Evolutionary conservation across 1,140 invertebrate genomes (phyloP).

Genomic region (Solenopsis fugax): DNA sequence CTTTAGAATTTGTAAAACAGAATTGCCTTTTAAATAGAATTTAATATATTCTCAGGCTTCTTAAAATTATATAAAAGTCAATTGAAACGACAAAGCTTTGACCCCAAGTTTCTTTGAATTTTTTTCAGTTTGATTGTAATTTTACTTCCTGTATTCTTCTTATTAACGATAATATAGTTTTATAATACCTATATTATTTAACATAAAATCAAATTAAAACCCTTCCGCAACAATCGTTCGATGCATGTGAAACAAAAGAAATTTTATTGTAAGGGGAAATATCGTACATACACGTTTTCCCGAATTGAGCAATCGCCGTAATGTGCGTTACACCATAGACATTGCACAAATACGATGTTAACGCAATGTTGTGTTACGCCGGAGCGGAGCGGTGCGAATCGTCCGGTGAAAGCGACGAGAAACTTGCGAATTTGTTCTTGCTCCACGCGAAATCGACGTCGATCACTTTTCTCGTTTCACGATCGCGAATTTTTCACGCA

Average conservation of each 20-base stretch:
- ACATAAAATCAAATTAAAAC: not conserved
- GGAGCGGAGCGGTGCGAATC: conserved; percentile 44
- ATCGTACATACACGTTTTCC: conserved; percentile 21
- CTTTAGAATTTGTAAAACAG: conserved; percentile 13
- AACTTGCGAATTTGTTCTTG: conserved; percentile 18
- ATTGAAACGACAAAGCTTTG: not conserved
- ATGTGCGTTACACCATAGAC: conserved; percentile 62
- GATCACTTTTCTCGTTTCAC: not conserved
- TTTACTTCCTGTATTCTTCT: not conserved
- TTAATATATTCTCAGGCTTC: not conserved
- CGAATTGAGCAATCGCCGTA: conserved; percentile 59
- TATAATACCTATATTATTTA: conserved; percentile 6
- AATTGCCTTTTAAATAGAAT: not conserved
- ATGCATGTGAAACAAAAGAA: conserved; percentile 26
- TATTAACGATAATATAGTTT: not conserved
- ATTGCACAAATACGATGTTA: conserved; percentile 62
- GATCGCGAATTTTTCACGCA: not conserved
- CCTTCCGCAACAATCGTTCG: not conserved
- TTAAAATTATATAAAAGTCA: not conserved
- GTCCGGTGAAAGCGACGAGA: conserved; percentile 15
- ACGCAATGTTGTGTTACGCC: conserved; percentile 58
- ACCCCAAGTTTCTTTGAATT: not conserved
- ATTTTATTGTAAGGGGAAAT: conserved; percentile 20
- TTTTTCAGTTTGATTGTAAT: not conserved
- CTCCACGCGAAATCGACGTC: not conserved